Evolutionary conservation across 2,797 vertebrate genomes (phyloP).

Genomic region (Cephalopachus bancanus): DNA sequence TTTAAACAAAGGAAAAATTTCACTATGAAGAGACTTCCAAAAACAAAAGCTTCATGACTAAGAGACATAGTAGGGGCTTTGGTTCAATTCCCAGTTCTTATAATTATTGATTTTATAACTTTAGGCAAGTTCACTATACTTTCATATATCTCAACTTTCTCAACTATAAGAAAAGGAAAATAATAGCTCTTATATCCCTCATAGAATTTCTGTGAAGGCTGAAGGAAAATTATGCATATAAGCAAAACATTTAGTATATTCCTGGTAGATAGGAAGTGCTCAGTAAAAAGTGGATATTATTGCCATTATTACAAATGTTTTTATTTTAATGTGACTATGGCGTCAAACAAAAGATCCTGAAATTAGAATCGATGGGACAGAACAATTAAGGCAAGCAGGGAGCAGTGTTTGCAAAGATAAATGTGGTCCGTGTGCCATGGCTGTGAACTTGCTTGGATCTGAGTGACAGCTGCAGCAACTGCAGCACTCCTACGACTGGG

Average conservation of each 20-base stretch:
- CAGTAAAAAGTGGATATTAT: neutral
- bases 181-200: neutral
- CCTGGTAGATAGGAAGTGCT: neutral
- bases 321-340: neutral
- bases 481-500: no score
- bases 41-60: neutral
- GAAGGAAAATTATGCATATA: neutral
- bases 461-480: no score
- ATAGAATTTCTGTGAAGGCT: neutral
- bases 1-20: neutral
- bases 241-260: neutral
- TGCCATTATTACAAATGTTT: neutral
- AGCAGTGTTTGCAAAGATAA: neutral
- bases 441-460: neutral
- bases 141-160: neutral
- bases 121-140: neutral
- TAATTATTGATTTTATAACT: neutral
- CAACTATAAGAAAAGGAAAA: neutral
- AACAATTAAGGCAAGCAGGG: neutral
- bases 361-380: neutral
- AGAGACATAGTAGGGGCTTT: neutral
- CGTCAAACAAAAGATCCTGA: neutral
- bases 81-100: neutral
- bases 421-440: rapidly evolving
- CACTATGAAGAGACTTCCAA: neutral